Evolutionary conservation across 2,888 invertebrate genomes (phyloP).

Genomic region (Cataglyphis altisquamis): DNA sequence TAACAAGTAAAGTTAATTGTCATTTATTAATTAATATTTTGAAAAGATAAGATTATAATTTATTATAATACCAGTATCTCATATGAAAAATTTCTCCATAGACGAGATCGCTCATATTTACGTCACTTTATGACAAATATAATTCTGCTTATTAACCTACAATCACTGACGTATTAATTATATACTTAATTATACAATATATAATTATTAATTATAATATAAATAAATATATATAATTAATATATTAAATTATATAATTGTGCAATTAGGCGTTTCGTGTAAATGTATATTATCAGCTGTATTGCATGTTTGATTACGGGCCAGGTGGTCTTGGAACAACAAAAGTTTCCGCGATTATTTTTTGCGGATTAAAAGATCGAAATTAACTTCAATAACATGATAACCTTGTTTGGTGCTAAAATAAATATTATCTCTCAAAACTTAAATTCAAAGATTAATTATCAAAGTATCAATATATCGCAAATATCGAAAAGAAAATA

Average conservation of each 20-base stretch:
- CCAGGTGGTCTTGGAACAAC: slow-evolving; percentile 4
- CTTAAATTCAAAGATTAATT: slow-evolving; percentile 3
- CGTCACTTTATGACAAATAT: background rate
- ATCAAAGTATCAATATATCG: background rate
- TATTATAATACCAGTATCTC: background rate
- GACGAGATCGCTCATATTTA: background rate
- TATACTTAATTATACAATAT: background rate
- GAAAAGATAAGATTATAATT: background rate
- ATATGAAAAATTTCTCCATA: background rate
- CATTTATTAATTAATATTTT: slow-evolving; percentile 1
- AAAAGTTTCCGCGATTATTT: background rate
- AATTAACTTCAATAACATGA: background rate
- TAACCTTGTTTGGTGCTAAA: background rate
- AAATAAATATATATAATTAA: too few relatives aligned
- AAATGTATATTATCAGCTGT: slow-evolving; percentile 23
- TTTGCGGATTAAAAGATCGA: background rate
- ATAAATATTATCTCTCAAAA: background rate
- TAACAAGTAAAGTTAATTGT: background rate
- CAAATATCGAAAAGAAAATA: background rate
- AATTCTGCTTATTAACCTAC: background rate
- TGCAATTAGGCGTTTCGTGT: background rate
- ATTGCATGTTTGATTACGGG: background rate
- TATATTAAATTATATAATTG: background rate
- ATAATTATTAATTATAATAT: too few relatives aligned
- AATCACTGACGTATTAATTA: background rate